Base-by-base conservation (phyloP, 2,888 invertebrate genomes). In the Sycophila texana region DNA sequence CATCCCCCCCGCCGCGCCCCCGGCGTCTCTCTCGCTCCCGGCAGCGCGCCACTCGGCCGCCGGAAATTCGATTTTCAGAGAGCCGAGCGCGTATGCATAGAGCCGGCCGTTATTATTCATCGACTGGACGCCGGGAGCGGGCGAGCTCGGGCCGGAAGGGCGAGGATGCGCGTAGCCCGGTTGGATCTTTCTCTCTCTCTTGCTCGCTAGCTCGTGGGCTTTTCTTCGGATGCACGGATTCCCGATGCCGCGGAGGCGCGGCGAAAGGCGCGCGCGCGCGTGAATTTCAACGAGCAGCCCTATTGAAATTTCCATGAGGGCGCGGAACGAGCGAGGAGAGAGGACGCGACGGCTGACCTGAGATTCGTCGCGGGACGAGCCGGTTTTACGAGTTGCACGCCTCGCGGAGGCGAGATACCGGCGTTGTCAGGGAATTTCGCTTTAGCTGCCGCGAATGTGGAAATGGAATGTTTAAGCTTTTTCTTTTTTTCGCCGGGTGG, bases 31-130 rank as follows among this genome's bases (percentile, higher is more conserved):
- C 47, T 47, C 18, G 18, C 65, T 18, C 22, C 12, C 22, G 61
- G 5, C 22, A 16, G 30, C 72, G 22, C n/a, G 61, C 57, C 47
- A 57, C 58, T 68, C 74, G 16, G 58, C 20, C 51, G 70, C 72
- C 81, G 81, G 81, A 79, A 81, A 77, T 81, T 81, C 81, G 81
- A 78, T 81, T 81, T 78, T 72, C 78, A 77, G 71, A 53, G 68
- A 74, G 79, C 26, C 49, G 20, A 51, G 22, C 53, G 39, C 53
- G 60, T 22, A 71, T 65, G 74, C 67, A 68, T 78, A 49, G 58
- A 65, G 51, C 22, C n/a, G 30, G 47, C 53, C 49, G 78, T 70
- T 79, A 70, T 79, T 79, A 79, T 79, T 79, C 79, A 79, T 79
- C 79, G 74, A 65, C 70, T 70, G 70, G 74, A 58, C 70, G 66